Conservation (phyloP, 2,113 vertebrate genomes). For the Hylia prasina region DNA sequence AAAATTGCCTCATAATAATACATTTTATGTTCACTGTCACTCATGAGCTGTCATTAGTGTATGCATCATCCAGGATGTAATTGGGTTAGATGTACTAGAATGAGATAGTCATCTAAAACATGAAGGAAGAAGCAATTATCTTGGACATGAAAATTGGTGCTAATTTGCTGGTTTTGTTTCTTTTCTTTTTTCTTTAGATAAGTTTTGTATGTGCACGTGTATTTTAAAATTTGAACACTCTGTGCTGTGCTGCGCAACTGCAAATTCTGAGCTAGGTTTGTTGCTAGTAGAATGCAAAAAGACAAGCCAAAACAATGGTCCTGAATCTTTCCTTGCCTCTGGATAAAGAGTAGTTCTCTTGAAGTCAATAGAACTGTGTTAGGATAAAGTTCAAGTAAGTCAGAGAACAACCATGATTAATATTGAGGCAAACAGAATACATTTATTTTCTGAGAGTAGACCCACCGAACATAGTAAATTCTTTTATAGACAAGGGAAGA, state of each 20-base stretch:
- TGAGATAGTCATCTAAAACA: constrained; percentile 45
- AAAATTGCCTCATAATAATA: background rate
- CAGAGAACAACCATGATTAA: background rate
- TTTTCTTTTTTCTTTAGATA: constrained; percentile 21
- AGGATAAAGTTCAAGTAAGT: background rate
- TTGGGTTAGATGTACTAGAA: constrained; percentile 43
- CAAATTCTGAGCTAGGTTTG: background rate
- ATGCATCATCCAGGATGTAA: constrained; percentile 41
- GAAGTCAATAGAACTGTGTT: background rate
- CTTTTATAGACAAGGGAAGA: background rate
- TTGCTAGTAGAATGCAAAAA: constrained; percentile 2
- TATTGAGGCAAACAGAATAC: background rate
- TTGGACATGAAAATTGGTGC: constrained; percentile 56
- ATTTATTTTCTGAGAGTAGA: background rate
- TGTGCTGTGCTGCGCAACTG: background rate
- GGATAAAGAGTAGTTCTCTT: constrained; percentile 17
- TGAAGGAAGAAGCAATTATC: constrained; percentile 42
- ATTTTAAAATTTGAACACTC: background rate
- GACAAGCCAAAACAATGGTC: constrained; percentile 5
- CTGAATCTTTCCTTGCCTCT: background rate
- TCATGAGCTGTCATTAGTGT: constrained; percentile 27
- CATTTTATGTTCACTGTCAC: constrained; percentile 36
- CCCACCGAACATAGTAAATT: background rate
- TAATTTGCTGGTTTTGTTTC: constrained; percentile 55
- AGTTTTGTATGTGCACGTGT: background rate